These are phyloP conservation scores for Tetraodon nigroviridis DNA, from an alignment of 2,113 vertebrate genomes.

Conservation along the genomic window DNA sequence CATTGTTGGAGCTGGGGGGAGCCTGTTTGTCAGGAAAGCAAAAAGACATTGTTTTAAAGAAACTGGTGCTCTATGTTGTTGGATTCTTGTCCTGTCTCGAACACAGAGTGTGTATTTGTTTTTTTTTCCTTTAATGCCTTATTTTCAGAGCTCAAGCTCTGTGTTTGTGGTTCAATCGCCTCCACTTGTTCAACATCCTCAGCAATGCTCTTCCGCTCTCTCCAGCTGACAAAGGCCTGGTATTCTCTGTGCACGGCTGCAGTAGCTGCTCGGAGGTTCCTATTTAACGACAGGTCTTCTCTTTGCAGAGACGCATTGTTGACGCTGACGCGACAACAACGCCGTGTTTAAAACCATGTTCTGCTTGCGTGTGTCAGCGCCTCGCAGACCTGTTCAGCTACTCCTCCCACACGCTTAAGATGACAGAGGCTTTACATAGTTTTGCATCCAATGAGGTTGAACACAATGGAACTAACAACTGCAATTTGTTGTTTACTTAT, in stretches of 20 bases:
- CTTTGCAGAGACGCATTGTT: neutral
- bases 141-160: neutral
- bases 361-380: neutral
- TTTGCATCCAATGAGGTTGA: neutral
- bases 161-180: too few relatives aligned
- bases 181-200: constrained; percentile 23
- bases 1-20: constrained; percentile 10
- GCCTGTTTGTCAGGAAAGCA: too few relatives aligned
- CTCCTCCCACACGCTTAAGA: neutral
- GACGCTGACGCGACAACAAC: too few relatives aligned
- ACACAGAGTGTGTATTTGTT: constrained; percentile 12
- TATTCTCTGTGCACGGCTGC: too few relatives aligned
- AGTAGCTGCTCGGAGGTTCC: constrained; percentile 5
- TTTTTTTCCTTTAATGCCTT: constrained; percentile 5
- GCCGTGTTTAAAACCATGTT: neutral
- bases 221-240: constrained; percentile 33
- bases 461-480: too few relatives aligned
- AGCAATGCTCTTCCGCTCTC: constrained; percentile 38
- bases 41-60: too few relatives aligned
- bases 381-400: neutral
- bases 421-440: constrained; percentile 2
- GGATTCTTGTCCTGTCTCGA: constrained; percentile 15
- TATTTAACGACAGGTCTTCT: constrained; percentile 5
- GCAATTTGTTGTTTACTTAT: too few relatives aligned
- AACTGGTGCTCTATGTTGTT: constrained; percentile 17